Conservation (phyloP, 1,140 invertebrate genomes). For the Drosophila ficusphila region DNA sequence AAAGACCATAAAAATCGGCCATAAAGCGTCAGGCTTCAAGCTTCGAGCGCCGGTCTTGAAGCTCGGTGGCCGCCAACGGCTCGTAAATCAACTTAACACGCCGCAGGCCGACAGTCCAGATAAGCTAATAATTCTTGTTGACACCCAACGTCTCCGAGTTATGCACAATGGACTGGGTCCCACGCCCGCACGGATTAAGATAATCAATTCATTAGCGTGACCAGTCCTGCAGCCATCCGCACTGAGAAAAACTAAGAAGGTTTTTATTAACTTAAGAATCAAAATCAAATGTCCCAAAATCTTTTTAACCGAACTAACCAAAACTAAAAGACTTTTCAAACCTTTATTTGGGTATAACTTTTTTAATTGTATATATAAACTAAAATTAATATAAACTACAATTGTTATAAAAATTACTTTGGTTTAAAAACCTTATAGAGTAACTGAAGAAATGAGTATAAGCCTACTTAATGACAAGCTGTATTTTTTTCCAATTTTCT, state of each 20-base stretch:
- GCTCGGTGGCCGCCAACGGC: constrained; percentile 31
- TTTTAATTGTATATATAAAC: too few relatives aligned
- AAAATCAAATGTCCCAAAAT: too few relatives aligned
- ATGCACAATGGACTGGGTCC: constrained; percentile 57
- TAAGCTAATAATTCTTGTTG: constrained; percentile 76
- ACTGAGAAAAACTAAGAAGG: constrained; percentile 19
- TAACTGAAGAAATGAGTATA: too few relatives aligned
- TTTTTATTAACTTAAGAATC: too few relatives aligned
- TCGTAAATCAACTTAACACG: constrained; percentile 70
- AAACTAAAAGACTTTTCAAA: too few relatives aligned
- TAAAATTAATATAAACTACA: too few relatives aligned
- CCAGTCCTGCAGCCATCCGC: not conserved
- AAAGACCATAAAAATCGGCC: constrained; percentile 71
- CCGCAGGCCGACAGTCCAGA: constrained; percentile 38
- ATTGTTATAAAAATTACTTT: too few relatives aligned
- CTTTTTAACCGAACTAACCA: too few relatives aligned
- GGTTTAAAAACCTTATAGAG: too few relatives aligned
- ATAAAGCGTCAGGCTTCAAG: constrained; percentile 53
- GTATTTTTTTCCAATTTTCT: too few relatives aligned
- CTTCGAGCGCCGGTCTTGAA: constrained; percentile 12
- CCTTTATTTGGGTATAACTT: too few relatives aligned
- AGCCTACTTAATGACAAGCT: too few relatives aligned
- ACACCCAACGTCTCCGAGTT: constrained; percentile 65
- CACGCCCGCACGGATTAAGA: constrained; percentile 56
- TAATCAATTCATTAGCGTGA: constrained; percentile 76